phyloP scores from a whole-genome alignment of 2,888 invertebrate genomes.

The Hirtodrosophila alboralis region DNA sequence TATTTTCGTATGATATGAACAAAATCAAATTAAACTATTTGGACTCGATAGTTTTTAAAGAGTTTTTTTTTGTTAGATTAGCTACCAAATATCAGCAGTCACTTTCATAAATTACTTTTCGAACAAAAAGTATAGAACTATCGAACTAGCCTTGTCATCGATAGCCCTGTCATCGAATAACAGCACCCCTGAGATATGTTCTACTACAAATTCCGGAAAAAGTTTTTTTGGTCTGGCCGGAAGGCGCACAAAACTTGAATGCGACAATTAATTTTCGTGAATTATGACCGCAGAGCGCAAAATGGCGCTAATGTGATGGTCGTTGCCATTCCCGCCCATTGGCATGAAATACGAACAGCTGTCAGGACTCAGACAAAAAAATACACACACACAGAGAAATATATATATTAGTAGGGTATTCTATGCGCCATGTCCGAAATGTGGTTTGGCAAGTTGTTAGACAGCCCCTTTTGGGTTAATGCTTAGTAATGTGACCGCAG shows the following conservation, averaged over 20 bases:
- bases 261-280: constrained; percentile 77
- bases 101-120: constrained; percentile 31
- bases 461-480: constrained; percentile 42
- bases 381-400: constrained; percentile 6
- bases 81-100: constrained; percentile 7
- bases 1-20: constrained; percentile 13
- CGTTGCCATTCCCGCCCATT: constrained; percentile 22
- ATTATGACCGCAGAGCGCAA: constrained; percentile 73
- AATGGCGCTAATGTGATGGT: constrained; percentile 71
- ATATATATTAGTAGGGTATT: constrained; percentile 1
- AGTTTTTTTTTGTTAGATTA: neutral
- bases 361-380: constrained; percentile 41
- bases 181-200: constrained; percentile 22
- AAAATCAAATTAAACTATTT: constrained; percentile 36
- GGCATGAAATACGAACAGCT: constrained; percentile 67
- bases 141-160: constrained; percentile 19
- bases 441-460: constrained; percentile 52
- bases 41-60: constrained; percentile 1
- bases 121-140: constrained; percentile 1
- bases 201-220: constrained; percentile 17
- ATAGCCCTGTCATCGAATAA: constrained; percentile 11
- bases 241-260: constrained; percentile 52
- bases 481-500: constrained; percentile 54
- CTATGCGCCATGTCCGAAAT: constrained; percentile 42
- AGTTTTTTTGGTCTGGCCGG: constrained; percentile 8